A percentile compares a stretch with the other conserved stretches of the same genome.
phyloP scores from a whole-genome alignment of 2,113 vertebrate genomes.

The Gambusia holbrooki region DNA sequence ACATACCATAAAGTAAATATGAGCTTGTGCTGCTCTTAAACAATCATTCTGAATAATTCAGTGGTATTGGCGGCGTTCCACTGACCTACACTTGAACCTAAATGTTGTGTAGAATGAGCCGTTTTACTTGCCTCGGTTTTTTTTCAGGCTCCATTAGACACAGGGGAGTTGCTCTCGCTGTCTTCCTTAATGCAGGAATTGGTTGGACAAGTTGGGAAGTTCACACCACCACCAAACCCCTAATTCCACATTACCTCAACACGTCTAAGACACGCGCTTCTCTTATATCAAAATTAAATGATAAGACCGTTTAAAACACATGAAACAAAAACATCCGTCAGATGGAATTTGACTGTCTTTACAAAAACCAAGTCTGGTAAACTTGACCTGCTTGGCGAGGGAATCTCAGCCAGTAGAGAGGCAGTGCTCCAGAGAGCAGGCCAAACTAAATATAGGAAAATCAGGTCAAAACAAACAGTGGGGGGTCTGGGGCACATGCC shows the following conservation, averaged over 20 bases:
- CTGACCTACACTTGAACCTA: constrained; percentile 67
- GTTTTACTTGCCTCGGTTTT: constrained; percentile 43
- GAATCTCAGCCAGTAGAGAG: constrained; percentile 2
- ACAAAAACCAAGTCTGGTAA: neutral
- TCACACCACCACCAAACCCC: neutral
- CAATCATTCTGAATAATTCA: constrained; percentile 55
- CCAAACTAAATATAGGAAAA: constrained; percentile 52
- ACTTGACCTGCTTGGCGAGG: neutral
- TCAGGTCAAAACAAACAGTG: constrained; percentile 41
- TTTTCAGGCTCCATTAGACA: constrained; percentile 63
- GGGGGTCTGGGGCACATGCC: neutral
- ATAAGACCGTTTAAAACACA: neutral
- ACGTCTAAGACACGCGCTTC: constrained; percentile 16
- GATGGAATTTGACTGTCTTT: neutral
- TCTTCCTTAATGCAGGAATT: constrained; percentile 38
- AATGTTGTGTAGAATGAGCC: constrained; percentile 46
- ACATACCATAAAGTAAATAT: constrained; percentile 12
- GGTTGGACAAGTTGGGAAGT: constrained; percentile 35
- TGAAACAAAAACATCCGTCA: neutral
- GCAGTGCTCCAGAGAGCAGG: constrained; percentile 30
- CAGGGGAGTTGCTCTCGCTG: constrained; percentile 38
- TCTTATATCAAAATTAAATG: neutral
- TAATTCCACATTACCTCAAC: constrained; percentile 30
- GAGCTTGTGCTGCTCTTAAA: constrained; percentile 15
- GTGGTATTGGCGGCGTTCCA: constrained; percentile 38